phyloP scores from a whole-genome alignment of 2,797 vertebrate genomes.

The Furcifer pardalis region DNA sequence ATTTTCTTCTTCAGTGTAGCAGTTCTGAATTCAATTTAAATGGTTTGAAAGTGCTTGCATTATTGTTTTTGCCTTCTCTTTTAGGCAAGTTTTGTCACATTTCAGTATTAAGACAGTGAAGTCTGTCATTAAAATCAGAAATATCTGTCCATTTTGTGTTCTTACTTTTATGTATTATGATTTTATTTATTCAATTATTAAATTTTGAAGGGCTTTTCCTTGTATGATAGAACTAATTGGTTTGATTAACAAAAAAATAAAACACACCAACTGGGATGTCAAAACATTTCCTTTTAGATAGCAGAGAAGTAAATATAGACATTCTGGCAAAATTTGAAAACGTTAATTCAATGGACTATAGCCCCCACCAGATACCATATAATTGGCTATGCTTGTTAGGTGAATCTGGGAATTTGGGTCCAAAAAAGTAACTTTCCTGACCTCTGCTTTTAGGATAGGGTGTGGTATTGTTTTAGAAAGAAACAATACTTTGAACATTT shows the following conservation, averaged over 20 bases:
- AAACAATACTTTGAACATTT: slow-evolving; percentile 18
- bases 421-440: neutral
- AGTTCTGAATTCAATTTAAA: neutral
- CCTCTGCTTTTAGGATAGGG: slow-evolving; percentile 27
- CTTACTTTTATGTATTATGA: slow-evolving; percentile 34
- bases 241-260: slow-evolving; percentile 57
- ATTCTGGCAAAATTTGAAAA: slow-evolving; percentile 13
- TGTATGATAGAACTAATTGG: slow-evolving; percentile 39
- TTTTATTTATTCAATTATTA: too few relatives aligned
- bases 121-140: slow-evolving; percentile 41
- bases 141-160: slow-evolving; percentile 3
- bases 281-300: slow-evolving; percentile 48
- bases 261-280: slow-evolving; percentile 44
- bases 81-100: neutral
- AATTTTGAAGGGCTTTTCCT: slow-evolving; percentile 41
- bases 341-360: neutral
- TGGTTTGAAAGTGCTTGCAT: neutral
- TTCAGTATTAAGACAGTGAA: slow-evolving; percentile 2
- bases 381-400: neutral
- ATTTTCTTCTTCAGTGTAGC: too few relatives aligned
- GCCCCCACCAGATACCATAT: neutral
- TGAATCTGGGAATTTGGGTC: neutral
- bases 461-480: slow-evolving; percentile 30
- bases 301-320: slow-evolving; percentile 43
- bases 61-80: neutral